Percentiles rank a stretch among this genome's conserved stretches.
Conservation (phyloP, 2,888 invertebrate species). For the Habroteleia sp. region DNA sequence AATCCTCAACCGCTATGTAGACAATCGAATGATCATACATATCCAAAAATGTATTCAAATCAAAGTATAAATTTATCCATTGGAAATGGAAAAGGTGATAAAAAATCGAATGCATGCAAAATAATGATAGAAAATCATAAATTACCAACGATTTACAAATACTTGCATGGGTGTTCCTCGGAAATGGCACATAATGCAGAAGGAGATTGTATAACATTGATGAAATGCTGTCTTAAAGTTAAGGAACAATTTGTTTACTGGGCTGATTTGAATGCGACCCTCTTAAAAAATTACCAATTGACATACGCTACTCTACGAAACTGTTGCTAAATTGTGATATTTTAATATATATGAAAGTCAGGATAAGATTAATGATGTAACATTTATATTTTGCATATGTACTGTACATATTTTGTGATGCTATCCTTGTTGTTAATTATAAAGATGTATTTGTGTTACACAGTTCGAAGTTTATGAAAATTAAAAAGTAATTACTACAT, state of each 20-base stretch:
- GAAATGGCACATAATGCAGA: slow-evolving; percentile 85
- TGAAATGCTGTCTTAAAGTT: slow-evolving; percentile 84
- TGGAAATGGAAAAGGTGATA: slow-evolving; percentile 5
- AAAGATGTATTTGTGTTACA: slow-evolving; percentile 6
- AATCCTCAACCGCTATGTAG: neutral
- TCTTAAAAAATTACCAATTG: slow-evolving; percentile 21
- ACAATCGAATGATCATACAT: slow-evolving; percentile 31
- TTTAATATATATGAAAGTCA: neutral
- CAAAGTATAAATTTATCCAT: neutral
- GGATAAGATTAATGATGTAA: slow-evolving; percentile 16
- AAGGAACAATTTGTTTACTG: slow-evolving; percentile 84
- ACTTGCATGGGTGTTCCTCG: slow-evolving; percentile 82
- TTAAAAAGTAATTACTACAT: too few species aligned
- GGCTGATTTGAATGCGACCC: slow-evolving; percentile 79
- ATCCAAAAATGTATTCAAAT: slow-evolving; percentile 24
- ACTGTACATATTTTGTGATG: neutral
- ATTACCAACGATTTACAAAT: slow-evolving; percentile 83
- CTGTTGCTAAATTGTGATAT: slow-evolving; percentile 32
- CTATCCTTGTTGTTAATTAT: neutral
- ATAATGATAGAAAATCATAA: slow-evolving; percentile 83
- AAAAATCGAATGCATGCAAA: too few species aligned
- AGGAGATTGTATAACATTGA: slow-evolving; percentile 85
- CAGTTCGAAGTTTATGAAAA: neutral
- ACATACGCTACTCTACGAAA: slow-evolving; percentile 3
- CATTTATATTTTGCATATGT: too few species aligned